Evolutionary conservation across 2,113 vertebrate genomes (phyloP), one percentile per base, ranked within the genome.

Genomic region (Hemiscyllium ocellatum): DNA sequence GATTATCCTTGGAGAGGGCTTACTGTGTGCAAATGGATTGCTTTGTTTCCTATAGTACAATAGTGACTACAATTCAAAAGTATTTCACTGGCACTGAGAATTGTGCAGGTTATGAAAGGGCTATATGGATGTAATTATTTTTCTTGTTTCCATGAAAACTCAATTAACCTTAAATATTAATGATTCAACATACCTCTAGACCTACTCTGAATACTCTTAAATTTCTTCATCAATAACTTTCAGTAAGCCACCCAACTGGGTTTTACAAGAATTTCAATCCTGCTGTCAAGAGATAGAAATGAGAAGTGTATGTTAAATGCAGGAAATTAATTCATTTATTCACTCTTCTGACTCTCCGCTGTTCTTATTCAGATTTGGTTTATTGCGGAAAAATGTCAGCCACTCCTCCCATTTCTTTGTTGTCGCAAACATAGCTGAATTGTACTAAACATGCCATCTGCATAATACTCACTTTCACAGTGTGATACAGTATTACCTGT

Each of bases 381-480:
- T n/a, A 90, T 91, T 65, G 29, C 80, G 65, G 66, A 94, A 68
- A 94, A 70, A 47, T 94, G 68, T 70, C 66, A 70, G 66, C 65
- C 37, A 70, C 68, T 94, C 65, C 93, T 50, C 20, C 61, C 66
- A 47, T n/a, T 65, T 17, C 52, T 93, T 66, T 68, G 94, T 95
- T 72, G 68, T 66, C 47, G 12, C 94, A 72, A 29, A 72, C 69
- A 70, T 72, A 50, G 69, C 66, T 70, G 42, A 42, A 70, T 95
- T 72, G 72, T 95, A 72, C 68, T 95, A 95, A 95, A 95, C 69
- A 52, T 95, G 69, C 26, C 68, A 72, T 95, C 68, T 95, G 69
- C 68, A 72, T 72, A 95, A 72, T 42, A 95, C 42, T 47, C 69
- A 33, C 94, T 72, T 95, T 72, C 37, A 70, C 47, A 72, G 47